Evolutionary conservation across 2,113 vertebrate genomes (phyloP).

Genomic region (Alouatta palliata): DNA sequence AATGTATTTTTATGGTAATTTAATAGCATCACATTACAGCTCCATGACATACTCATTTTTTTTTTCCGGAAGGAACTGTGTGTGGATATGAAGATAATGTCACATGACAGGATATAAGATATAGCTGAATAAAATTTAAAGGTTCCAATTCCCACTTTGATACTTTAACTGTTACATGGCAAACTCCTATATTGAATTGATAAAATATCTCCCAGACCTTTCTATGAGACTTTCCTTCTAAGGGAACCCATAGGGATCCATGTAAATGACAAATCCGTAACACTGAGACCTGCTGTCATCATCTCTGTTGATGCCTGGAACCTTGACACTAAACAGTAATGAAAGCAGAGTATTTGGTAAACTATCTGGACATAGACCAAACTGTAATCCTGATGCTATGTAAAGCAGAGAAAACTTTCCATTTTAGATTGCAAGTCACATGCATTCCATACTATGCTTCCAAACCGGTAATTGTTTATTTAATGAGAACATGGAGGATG

Average conservation of each 20-base stretch:
- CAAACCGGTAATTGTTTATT: neutral
- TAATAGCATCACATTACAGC: neutral
- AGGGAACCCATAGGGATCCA: neutral
- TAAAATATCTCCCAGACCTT: neutral
- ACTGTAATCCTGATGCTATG: neutral
- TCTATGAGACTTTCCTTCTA: neutral
- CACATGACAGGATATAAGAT: neutral
- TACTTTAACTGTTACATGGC: neutral
- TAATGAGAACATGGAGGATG: neutral
- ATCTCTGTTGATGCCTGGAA: neutral
- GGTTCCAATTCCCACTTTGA: neutral
- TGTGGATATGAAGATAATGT: neutral
- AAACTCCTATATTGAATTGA: neutral
- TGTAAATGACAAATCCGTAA: neutral
- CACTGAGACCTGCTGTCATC: neutral
- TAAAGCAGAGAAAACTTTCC: neutral
- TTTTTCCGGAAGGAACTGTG: neutral
- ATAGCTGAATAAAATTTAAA: neutral
- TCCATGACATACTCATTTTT: neutral
- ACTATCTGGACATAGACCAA: neutral
- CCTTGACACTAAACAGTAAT: neutral
- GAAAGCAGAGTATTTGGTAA: neutral
- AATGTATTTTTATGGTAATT: neutral
- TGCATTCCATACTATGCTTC: neutral
- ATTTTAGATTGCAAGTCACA: neutral